phyloP scores from a whole-genome alignment of 2,888 invertebrate species.

The Acanthococcus lagerstroemiae region DNA sequence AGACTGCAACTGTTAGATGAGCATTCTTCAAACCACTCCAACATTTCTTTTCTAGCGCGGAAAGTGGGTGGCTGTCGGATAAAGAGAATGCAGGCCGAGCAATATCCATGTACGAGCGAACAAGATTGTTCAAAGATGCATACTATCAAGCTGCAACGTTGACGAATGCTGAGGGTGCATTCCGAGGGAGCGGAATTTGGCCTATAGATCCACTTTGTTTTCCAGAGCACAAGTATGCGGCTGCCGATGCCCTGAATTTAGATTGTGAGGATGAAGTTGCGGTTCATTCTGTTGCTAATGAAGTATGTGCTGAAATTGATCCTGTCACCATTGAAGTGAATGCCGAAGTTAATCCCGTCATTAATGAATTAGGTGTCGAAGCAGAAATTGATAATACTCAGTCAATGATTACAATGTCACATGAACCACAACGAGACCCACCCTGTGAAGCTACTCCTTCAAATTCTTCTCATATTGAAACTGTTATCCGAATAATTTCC shows the following conservation, averaged over 20 bases:
- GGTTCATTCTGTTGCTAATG: not conserved
- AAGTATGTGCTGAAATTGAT: not conserved
- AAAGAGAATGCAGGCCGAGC: constrained; percentile 1
- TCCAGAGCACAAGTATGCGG: not conserved
- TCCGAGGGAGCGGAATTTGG: not conserved
- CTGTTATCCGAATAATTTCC: not conserved
- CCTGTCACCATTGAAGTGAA: not conserved
- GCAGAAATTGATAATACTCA: not conserved
- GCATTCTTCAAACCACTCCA: not conserved
- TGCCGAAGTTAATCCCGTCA: not conserved
- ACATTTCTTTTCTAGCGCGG: not conserved
- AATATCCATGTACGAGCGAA: not conserved
- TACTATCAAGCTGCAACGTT: constrained; percentile 3
- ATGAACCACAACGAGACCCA: not conserved
- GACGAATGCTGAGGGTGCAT: constrained; percentile 4
- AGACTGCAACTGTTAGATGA: not conserved
- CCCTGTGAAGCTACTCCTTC: not conserved
- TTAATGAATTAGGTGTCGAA: not conserved
- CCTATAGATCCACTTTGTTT: not conserved
- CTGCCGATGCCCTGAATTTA: not conserved
- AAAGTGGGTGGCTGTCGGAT: constrained; percentile 1
- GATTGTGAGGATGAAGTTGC: not conserved
- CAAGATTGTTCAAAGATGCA: not conserved
- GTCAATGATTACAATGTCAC: not conserved
- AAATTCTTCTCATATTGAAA: not conserved